These are phyloP conservation scores for Coreius guichenoti DNA, from an alignment of 2,797 vertebrate genomes.

Conservation along the genomic window DNA sequence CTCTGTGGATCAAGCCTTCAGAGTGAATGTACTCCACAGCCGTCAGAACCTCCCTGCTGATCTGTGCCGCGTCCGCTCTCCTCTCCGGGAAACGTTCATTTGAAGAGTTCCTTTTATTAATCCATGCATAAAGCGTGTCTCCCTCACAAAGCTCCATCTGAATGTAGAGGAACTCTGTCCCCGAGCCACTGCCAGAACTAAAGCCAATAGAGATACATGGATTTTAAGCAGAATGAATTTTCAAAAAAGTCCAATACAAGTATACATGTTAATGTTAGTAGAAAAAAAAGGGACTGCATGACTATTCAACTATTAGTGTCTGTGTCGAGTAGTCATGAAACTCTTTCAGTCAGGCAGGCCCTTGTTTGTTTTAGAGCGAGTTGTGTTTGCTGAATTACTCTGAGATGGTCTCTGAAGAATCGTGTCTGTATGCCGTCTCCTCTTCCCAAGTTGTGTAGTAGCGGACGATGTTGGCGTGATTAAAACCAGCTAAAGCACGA, in stretches of 20 bases:
- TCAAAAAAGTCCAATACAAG: background rate
- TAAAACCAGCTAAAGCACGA: constrained; percentile 65
- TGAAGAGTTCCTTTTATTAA: constrained; percentile 61
- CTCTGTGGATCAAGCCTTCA: constrained; percentile 84
- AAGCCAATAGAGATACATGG: background rate
- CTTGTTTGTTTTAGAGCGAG: background rate
- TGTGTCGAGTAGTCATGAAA: background rate
- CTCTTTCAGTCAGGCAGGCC: background rate
- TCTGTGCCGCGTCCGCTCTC: constrained; percentile 67
- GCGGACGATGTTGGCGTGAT: constrained; percentile 76
- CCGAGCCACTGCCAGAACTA: constrained; percentile 57
- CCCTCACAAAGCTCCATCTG: constrained; percentile 88
- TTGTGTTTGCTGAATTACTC: constrained; percentile 64
- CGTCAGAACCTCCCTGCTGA: constrained; percentile 77
- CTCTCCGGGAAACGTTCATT: constrained; percentile 33
- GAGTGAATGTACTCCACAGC: constrained; percentile 87
- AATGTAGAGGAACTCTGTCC: constrained; percentile 81
- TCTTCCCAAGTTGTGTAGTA: constrained; percentile 75
- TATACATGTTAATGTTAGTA: background rate
- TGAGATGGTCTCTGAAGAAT: constrained; percentile 62
- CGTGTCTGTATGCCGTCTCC: constrained; percentile 59
- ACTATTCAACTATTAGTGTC: background rate
- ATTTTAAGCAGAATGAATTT: background rate
- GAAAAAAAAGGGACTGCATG: background rate
- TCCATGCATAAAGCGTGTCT: constrained; percentile 81